Evolutionary conservation across 1,140 invertebrate genomes (phyloP).

Genomic region (Goniozus legneri): DNA sequence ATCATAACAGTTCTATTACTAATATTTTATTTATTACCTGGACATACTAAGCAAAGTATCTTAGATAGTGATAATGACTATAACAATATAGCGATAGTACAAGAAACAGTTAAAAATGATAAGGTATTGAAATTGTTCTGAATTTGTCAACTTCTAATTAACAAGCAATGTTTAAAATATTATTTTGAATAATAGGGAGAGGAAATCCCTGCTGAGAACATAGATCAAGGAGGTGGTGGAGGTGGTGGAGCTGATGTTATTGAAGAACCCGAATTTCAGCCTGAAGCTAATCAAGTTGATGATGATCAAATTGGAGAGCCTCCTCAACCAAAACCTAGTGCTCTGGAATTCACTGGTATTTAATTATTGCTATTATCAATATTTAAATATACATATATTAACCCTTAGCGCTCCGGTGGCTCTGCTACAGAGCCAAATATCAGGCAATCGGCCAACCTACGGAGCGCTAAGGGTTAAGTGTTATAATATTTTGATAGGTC

Average conservation of each 20-base stretch:
- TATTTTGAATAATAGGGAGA: slow-evolving; percentile 22
- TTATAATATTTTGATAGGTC: slow-evolving; percentile 56
- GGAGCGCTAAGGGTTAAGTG: no score
- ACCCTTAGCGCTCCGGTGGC: slow-evolving; percentile 8
- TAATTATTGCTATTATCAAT: slow-evolving; percentile 22
- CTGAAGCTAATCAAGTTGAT: slow-evolving; percentile 48
- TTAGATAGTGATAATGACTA: slow-evolving; percentile 35
- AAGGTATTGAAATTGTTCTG: no score
- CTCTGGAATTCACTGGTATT: slow-evolving; percentile 43
- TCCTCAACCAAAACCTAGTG: slow-evolving; percentile 41
- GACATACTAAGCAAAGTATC: slow-evolving; percentile 27
- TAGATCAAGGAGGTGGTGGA: slow-evolving; percentile 24
- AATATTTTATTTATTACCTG: slow-evolving; percentile 59
- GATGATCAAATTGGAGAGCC: slow-evolving; percentile 50
- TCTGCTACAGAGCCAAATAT: no score
- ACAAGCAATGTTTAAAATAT: no score
- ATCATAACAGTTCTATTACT: slow-evolving; percentile 54
- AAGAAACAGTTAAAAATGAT: slow-evolving; percentile 38
- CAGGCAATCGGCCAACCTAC: no score
- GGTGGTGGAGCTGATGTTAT: slow-evolving; percentile 49
- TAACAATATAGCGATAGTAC: slow-evolving; percentile 33
- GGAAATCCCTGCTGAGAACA: slow-evolving; percentile 38
- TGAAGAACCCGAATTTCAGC: slow-evolving; percentile 47
- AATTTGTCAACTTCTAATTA: slow-evolving; percentile 18
- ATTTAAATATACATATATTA: slow-evolving; percentile 27